phyloP scores from a whole-genome alignment of 2,113 vertebrate species.

The Arothron firmamentum region DNA sequence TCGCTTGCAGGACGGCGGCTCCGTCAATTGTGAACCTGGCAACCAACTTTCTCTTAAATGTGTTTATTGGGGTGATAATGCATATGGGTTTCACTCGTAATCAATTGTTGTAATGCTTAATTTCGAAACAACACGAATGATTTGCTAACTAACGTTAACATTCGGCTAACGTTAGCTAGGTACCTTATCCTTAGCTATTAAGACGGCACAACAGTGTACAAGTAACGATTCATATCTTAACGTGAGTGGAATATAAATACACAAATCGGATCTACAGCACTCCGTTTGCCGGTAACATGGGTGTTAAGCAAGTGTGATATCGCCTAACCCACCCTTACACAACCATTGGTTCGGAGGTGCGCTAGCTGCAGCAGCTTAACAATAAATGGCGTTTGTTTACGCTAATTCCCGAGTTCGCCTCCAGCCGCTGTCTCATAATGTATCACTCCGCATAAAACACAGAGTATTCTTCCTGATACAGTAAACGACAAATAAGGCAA shows the following conservation, averaged over 20 bases:
- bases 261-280: conserved; percentile 37
- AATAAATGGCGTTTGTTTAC: conserved; percentile 70
- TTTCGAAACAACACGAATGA: conserved; percentile 23
- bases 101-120: conserved; percentile 27
- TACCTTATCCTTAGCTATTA: conserved; percentile 57
- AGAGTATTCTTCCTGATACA: neutral
- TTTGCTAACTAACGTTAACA: conserved; percentile 39
- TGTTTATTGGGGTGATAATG: conserved; percentile 31
- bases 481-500: neutral
- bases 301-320: conserved; percentile 44
- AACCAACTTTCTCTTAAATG: neutral
- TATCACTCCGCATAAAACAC: conserved; percentile 66
- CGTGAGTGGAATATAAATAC: conserved; percentile 21
- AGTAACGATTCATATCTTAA: conserved; percentile 30
- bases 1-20: conserved; percentile 21
- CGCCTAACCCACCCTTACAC: conserved; percentile 62
- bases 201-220: conserved; percentile 37
- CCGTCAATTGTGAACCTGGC: neutral
- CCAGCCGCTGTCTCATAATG: conserved; percentile 26
- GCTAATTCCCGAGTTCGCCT: conserved; percentile 48
- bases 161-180: conserved; percentile 57
- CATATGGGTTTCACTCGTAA: conserved; percentile 27
- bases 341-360: conserved; percentile 35
- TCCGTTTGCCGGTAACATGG: conserved; percentile 34
- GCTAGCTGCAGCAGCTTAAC: conserved; percentile 39